A percentile compares a stretch with the other conserved stretches of the same genome.
These are phyloP conservation scores for Daptonema setosum DNA, from an alignment of 2,888 invertebrate species.

Conservation along the genomic window DNA sequence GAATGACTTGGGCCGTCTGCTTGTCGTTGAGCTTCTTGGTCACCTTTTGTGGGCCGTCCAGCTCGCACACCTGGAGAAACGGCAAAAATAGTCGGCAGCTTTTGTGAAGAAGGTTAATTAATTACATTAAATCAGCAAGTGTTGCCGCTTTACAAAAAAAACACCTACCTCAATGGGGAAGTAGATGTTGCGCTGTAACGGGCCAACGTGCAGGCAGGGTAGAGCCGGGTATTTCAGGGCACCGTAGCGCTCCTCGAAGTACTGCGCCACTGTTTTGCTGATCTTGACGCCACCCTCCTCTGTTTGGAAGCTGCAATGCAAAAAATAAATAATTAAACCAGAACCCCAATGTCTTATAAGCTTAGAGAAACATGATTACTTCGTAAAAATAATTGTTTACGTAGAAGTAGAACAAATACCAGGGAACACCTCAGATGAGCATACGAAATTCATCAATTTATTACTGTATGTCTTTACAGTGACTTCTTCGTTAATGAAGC, in stretches of 20 bases:
- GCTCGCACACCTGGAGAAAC: slow-evolving; percentile 9
- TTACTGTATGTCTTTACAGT: too few relatives aligned
- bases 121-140: not conserved
- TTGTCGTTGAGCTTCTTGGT: slow-evolving; percentile 20
- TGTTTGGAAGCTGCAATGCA: slow-evolving; percentile 15
- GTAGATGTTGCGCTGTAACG: slow-evolving; percentile 18
- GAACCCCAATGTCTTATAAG: too few relatives aligned
- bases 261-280: slow-evolving; percentile 17
- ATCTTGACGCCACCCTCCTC: slow-evolving; percentile 10
- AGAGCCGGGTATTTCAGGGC: slow-evolving; percentile 17
- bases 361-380: too few relatives aligned
- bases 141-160: not conserved
- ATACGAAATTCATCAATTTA: too few relatives aligned
- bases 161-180: slow-evolving; percentile 18
- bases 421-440: too few relatives aligned
- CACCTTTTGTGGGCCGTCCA: slow-evolving; percentile 20
- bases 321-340: too few relatives aligned
- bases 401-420: too few relatives aligned
- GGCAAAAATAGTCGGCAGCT: too few relatives aligned
- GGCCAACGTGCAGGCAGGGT: slow-evolving; percentile 22
- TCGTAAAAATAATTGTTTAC: too few relatives aligned
- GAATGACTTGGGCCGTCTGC: slow-evolving; percentile 10
- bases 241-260: slow-evolving; percentile 17
- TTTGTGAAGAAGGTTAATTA: not conserved
- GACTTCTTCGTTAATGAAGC: too few relatives aligned